Base-by-base conservation (phyloP, 1,140 invertebrate species). In the Bombus haemorrhoidalis region DNA sequence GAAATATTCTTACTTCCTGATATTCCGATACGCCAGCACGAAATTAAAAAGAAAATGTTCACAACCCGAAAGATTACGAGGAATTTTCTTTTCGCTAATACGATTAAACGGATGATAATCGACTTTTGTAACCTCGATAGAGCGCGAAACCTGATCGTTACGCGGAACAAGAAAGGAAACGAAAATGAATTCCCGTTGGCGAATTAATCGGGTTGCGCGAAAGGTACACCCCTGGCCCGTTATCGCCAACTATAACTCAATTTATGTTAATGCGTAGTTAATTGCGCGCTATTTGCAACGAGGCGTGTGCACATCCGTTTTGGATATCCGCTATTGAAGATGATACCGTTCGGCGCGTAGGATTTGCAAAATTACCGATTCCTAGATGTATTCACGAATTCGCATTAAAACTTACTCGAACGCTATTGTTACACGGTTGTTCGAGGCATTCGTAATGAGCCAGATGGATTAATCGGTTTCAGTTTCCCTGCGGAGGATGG, bases 261-360 rank as follows among this genome's bases (percentile, higher is more conserved):
- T 85, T 79, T 85, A 85, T 85, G 83, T 85, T 85, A 85, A 85
- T 80, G 83, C 68, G 32, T 80, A 64, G 83, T 85, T 80, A 85
- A 85, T 85, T 80, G 77, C 83, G 8, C 76, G 66, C 37, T 69
- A 28, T 66, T 82, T 34, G 72, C 71, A 34, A n/a, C 71, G 53
- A 32, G n/a, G 32, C 53, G 71, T 32, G 18, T 25, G 18, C 28
- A 41, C 43, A 47, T 71, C 53, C 66, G 77, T 72, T 85, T 73
- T 72, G 25, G 34, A 64, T 79, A 85, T 72, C 76, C 75, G 39
- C 22, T 39, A 62, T 62, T 68, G 83, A 80, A 85, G 83, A 72
- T 72, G 83, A 85, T 80, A 85, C 83, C 37, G 47, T 10, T 41
- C n/a, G n/a, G 43, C 47, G 62, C 34, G 28, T 25, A 68, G 22